Evolutionary conservation across 2,113 vertebrate genomes (phyloP).

Genomic region (Corydoras sp.): DNA sequence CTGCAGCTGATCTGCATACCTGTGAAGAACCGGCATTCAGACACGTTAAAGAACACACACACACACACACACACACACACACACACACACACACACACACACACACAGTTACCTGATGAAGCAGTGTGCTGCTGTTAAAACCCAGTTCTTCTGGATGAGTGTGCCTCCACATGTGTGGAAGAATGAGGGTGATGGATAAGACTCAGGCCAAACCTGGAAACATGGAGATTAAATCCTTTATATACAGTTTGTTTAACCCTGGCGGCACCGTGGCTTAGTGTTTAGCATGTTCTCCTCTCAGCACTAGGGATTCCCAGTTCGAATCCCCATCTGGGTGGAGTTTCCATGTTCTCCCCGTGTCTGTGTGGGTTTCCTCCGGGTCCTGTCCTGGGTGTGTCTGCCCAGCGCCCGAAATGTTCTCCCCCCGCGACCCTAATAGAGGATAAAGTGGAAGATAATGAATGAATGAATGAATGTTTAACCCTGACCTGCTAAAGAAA

Average conservation of each 20-base stretch:
- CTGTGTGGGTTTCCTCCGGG: too few relatives aligned
- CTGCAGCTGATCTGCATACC: conserved; percentile 67
- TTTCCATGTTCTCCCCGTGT: too few relatives aligned
- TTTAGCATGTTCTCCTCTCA: too few relatives aligned
- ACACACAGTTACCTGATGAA: conserved; percentile 58
- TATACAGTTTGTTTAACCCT: too few relatives aligned
- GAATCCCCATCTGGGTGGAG: too few relatives aligned
- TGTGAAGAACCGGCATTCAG: conserved; percentile 26
- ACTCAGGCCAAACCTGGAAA: conserved; percentile 65
- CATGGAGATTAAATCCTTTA: conserved; percentile 6
- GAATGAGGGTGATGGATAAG: conserved; percentile 54
- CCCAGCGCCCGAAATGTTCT: too few relatives aligned
- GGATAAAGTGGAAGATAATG: background rate
- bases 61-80: background rate
- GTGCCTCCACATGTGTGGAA: conserved; percentile 67
- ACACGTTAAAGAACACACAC: background rate
- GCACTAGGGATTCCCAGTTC: too few relatives aligned
- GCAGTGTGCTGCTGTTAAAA: conserved; percentile 66
- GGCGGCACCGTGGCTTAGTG: too few relatives aligned
- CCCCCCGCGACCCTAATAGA: too few relatives aligned
- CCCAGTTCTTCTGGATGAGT: conserved; percentile 69
- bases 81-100: conserved; percentile 5
- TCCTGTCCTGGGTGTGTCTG: too few relatives aligned
- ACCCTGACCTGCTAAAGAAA: background rate
- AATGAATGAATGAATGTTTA: background rate